Evolutionary conservation across 2,797 vertebrate species (phyloP), one percentile per base, ranked within the genome.

Genomic region (Hippopotamyrus pictus): DNA sequence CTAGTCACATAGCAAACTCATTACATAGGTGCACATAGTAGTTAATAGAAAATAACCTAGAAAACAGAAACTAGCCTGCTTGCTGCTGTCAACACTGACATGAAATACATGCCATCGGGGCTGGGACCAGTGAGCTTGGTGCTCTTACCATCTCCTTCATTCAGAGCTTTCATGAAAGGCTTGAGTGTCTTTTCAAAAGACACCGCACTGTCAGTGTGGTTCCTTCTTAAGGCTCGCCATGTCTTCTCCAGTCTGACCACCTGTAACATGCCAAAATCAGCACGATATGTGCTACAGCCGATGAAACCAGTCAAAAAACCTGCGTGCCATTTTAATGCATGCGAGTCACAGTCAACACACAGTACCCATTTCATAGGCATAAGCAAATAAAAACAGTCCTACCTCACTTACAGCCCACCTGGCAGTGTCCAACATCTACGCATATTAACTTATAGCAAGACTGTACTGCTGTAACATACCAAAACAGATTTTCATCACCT

Each of bases 111-210:
- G 25, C 25, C 25, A 29, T 29, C 9, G 33, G 62, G 62, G 33
- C 14, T 19, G 44, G 44, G n/a, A 83, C 37, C 44, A 11, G 37
- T 7, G 19, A 48, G 44, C 8, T 54, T 1, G 5, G 50, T 57
- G 25, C 9, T 3, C 95, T 95, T 88, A 97, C 97, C 95, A 0
- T 96, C 92, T 7, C 96, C 95, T 51, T 97, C 96, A 14, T 96
- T 96, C 90, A 98, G 94, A 0, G 94, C 91, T 6, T 94, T 95
- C 94, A 97, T 94, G 90, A 97, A 97, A 3, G 97, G 97, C 89
- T 97, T 97, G 76, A 98, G 96, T 53, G 93, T 95, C 93, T 97
- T 97, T 92, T 98, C 97, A 44, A 96, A 98, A 89, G 93, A 92
- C 90, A 98, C 95, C 0, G 97, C 97, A 0, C 95, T 96, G 37